phyloP scores from a whole-genome alignment of 1,140 invertebrate species.

The Maconellicoccus hirsutus region DNA sequence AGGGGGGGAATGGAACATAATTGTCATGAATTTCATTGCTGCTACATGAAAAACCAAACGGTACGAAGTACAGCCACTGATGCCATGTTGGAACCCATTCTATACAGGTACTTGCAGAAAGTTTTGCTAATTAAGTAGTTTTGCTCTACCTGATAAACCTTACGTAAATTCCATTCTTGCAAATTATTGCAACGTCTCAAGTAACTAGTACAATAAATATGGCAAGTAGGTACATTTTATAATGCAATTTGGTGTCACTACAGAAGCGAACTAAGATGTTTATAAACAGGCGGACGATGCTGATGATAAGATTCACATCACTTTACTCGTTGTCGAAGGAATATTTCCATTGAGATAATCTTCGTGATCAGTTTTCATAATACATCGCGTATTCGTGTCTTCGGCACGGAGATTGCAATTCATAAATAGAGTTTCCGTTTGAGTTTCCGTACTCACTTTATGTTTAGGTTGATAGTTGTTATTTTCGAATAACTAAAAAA shows the following conservation, averaged over 20 bases:
- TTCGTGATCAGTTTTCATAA: background rate
- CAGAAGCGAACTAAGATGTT: background rate
- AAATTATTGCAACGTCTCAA: background rate
- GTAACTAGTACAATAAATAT: background rate
- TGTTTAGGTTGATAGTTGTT: slow-evolving; percentile 7
- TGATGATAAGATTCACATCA: background rate
- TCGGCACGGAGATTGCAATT: background rate
- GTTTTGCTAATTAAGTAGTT: background rate
- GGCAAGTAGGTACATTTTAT: too few relatives aligned
- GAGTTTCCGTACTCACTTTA: slow-evolving; percentile 26
- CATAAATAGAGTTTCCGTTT: slow-evolving; percentile 24
- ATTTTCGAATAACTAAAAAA: slow-evolving; percentile 18
- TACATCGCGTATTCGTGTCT: background rate
- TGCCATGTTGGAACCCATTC: too few relatives aligned
- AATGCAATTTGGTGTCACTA: background rate
- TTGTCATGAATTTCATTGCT: background rate
- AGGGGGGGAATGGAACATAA: background rate
- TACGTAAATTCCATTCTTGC: background rate
- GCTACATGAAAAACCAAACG: background rate
- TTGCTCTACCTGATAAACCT: background rate
- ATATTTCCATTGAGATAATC: background rate
- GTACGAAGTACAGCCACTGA: too few relatives aligned
- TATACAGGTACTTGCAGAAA: background rate
- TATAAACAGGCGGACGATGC: background rate
- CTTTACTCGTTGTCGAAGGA: background rate